Conservation (phyloP, 2,113 vertebrate genomes). For the Geothlypis trichas region DNA sequence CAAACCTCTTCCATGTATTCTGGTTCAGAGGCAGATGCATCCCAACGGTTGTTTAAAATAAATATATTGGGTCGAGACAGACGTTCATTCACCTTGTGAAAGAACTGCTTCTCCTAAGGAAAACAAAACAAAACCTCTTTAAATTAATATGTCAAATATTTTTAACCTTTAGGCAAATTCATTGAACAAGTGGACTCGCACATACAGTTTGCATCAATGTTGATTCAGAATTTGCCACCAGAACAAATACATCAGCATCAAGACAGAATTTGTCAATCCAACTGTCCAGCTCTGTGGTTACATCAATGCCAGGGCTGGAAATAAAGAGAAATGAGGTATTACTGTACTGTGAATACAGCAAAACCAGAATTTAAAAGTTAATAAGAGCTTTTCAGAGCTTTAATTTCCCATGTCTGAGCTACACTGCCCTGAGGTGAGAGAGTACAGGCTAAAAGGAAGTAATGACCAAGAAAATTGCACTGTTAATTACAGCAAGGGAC, state of each 20-base stretch:
- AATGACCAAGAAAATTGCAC: neutral
- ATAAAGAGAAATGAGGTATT: neutral
- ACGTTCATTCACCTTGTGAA: conserved; percentile 97
- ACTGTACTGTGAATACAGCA: neutral
- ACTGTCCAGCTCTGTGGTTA: conserved; percentile 98
- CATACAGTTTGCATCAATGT: conserved; percentile 97
- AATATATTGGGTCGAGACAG: conserved; percentile 97
- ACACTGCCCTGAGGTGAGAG: neutral
- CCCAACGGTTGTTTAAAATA: conserved; percentile 98
- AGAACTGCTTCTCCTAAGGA: conserved; percentile 95
- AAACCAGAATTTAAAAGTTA: neutral
- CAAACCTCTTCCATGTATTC: conserved; percentile 97
- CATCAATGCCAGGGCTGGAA: conserved; percentile 93
- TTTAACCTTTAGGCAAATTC: neutral
- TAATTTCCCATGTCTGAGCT: neutral
- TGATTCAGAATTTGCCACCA: conserved; percentile 98
- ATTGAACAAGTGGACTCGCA: neutral
- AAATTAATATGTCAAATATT: neutral
- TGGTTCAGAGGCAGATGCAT: conserved; percentile 93
- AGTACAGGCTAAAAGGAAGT: neutral
- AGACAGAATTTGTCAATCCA: conserved; percentile 99
- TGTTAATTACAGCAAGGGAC: neutral
- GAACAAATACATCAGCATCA: conserved; percentile 95
- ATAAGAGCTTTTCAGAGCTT: neutral
- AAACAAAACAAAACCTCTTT: neutral